Evolutionary conservation across 1,140 invertebrate genomes (phyloP).

Genomic region (Batillaria attramentaria): DNA sequence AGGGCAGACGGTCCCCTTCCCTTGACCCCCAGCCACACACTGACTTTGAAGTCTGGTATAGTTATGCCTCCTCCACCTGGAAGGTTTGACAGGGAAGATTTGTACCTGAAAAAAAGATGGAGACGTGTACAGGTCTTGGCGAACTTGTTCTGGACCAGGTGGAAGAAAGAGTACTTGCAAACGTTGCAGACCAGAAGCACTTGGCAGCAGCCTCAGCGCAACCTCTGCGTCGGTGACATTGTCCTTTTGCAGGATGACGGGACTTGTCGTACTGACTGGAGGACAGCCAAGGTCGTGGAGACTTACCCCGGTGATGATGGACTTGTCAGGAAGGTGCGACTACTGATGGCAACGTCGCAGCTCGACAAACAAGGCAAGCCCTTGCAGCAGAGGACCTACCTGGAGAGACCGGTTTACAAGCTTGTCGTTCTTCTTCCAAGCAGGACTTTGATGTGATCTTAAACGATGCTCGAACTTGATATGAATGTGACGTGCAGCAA

Average conservation of each 20-base stretch:
- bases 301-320: constrained; percentile 42
- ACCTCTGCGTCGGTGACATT: constrained; percentile 44
- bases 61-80: constrained; percentile 41
- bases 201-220: constrained; percentile 32
- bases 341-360: constrained; percentile 22
- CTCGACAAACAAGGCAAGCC: constrained; percentile 12
- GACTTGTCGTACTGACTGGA: constrained; percentile 31
- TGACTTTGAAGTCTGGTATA: constrained; percentile 42
- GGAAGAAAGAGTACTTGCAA: constrained; percentile 42
- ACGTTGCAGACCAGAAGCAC: constrained; percentile 36
- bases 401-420: constrained; percentile 6
- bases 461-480: too few species aligned
- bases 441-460: too few species aligned
- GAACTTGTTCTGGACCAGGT: constrained; percentile 46
- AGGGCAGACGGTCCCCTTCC: constrained; percentile 38
- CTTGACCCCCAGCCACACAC: constrained; percentile 46
- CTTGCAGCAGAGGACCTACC: background rate
- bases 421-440: background rate
- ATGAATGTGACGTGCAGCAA: too few species aligned
- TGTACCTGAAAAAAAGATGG: constrained; percentile 47
- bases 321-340: constrained; percentile 42
- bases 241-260: constrained; percentile 43
- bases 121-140: constrained; percentile 41
- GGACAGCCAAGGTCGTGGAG: constrained; percentile 38
- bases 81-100: constrained; percentile 36